Evolutionary conservation across 2,888 invertebrate genomes (phyloP), one percentile per base, ranked within the genome.

Genomic region (Plusia festucae): DNA sequence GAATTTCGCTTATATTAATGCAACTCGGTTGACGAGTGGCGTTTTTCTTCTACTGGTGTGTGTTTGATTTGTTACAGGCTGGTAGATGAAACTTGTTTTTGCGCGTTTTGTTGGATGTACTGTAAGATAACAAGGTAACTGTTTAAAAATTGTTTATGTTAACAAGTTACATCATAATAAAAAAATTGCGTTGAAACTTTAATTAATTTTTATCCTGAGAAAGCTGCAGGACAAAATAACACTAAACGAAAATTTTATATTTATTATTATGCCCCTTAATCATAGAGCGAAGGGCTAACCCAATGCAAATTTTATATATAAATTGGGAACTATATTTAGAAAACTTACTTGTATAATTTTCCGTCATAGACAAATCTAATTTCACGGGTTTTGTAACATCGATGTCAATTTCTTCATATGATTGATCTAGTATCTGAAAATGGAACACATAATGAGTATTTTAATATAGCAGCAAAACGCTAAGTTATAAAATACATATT

Each of bases 371-470:
- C 76, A 95, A 93, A 86, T 95, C 96, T 88, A 93, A 95, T 84
- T 96, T 96, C 81, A 95, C 92, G 54, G 93, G 96, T 82, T 95
- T 96, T 83, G 91, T 94, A 73, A 96, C 96, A 70, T 97, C 97
- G 75, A 97, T 97, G 73, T 97, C 97, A 58, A 97, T 95, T 80
- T 97, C 97, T 87, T 97, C 97, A 86, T 97, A 98, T 0, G 97
- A 94, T 68, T 96, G 96, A 80, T 97, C 97, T 54, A 96, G 94
- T 6, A 97, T 96, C 97, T 97, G 51, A 8, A 76, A 75, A 56
- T 44, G 4, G 27, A 55, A 49, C 57, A 3, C 51, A 18, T 30
- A 16, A 55, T 32, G n/a, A n/a, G n/a, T n/a, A n/a, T n/a, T n/a
- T n/a, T n/a, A n/a, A n/a, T n/a, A n/a, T n/a, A n/a, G n/a, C n/a